A percentile compares a stretch with the other conserved stretches of the same genome.
These are phyloP conservation scores for Agrochola circellaris DNA, from an alignment of 2,888 invertebrate species.

Conservation along the genomic window DNA sequence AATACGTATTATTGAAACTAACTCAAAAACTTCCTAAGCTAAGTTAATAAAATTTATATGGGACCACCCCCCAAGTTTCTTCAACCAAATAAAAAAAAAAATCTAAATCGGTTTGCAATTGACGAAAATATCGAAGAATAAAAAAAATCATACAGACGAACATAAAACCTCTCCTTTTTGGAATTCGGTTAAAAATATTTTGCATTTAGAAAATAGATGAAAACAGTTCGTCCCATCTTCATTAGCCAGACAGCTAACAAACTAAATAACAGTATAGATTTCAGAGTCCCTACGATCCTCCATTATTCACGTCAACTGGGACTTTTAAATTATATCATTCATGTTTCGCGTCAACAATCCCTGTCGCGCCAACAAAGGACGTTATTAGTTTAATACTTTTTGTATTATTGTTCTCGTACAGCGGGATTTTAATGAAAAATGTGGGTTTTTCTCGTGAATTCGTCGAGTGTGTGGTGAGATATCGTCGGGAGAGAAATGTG, in stretches of 20 bases:
- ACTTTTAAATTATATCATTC: constrained; percentile 18
- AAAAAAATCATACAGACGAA: too few species aligned
- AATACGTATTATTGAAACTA: too few species aligned
- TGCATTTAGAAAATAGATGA: background rate
- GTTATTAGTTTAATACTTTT: constrained; percentile 27
- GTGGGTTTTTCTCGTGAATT: background rate
- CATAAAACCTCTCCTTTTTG: too few species aligned
- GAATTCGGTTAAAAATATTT: background rate
- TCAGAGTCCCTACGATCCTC: background rate
- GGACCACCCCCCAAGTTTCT: too few species aligned
- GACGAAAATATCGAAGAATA: too few species aligned
- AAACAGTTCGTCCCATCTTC: background rate
- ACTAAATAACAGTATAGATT: constrained; percentile 13
- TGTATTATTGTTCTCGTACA: constrained; percentile 25
- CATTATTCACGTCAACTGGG: constrained; percentile 12
- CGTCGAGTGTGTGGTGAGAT: background rate
- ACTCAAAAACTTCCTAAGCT: too few species aligned
- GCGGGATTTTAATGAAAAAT: constrained; percentile 36
- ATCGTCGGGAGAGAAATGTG: background rate
- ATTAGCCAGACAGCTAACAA: background rate
- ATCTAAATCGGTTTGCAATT: too few species aligned
- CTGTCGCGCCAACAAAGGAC: constrained; percentile 18
- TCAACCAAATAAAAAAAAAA: too few species aligned
- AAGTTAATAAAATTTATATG: too few species aligned
- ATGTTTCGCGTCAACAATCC: constrained; percentile 24